These are phyloP conservation scores for Mimachlamys varia DNA, from an alignment of 2,888 invertebrate genomes.

Conservation along the genomic window DNA sequence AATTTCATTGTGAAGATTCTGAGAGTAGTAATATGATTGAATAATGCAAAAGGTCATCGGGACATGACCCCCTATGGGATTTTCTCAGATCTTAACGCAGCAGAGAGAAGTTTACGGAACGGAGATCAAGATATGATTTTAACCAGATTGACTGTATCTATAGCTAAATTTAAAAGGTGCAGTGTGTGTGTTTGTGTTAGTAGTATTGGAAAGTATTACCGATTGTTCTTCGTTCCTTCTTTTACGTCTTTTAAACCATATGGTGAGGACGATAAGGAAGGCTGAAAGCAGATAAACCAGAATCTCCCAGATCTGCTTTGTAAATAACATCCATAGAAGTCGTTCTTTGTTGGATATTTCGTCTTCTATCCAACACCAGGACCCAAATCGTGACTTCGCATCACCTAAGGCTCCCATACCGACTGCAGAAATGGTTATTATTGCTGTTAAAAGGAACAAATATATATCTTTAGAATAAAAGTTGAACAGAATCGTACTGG, in stretches of 20 bases:
- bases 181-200: too few species aligned
- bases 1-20: too few species aligned
- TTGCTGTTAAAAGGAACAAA: not conserved
- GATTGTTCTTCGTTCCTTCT: not conserved
- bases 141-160: too few species aligned
- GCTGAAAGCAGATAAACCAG: not conserved
- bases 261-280: not conserved
- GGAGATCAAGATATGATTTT: too few species aligned
- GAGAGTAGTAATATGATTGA: too few species aligned
- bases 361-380: not conserved
- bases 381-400: not conserved
- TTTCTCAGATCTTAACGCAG: too few species aligned
- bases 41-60: too few species aligned
- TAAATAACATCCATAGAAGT: not conserved
- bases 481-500: too few species aligned
- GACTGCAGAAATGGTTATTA: not conserved
- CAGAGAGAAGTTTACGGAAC: too few species aligned
- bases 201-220: not conserved
- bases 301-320: not conserved
- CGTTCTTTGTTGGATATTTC: not conserved
- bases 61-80: too few species aligned
- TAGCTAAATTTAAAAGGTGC: too few species aligned
- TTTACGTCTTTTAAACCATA: not conserved
- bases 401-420: not conserved
- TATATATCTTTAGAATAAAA: too few species aligned